Evolutionary conservation across 2,888 invertebrate species (phyloP).

Genomic region (Leucoma salicis): DNA sequence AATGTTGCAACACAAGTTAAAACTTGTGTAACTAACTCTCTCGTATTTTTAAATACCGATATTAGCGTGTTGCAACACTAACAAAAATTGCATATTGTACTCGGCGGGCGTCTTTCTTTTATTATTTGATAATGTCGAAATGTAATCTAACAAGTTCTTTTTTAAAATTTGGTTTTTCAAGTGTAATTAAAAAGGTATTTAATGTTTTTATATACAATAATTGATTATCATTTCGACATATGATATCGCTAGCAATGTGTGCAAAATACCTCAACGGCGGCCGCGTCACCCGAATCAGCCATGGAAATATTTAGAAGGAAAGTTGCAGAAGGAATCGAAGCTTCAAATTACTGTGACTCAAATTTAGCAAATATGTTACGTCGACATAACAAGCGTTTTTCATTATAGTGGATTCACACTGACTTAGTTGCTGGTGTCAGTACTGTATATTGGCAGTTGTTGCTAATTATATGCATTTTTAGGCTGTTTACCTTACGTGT

Average conservation of each 20-base stretch:
- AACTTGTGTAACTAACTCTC: too few species aligned
- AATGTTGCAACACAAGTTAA: too few species aligned
- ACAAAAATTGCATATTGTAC: conserved; percentile 54
- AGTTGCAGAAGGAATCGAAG: not conserved
- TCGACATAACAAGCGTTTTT: too few species aligned
- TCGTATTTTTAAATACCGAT: not conserved
- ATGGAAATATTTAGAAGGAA: conserved; percentile 46
- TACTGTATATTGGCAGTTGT: too few species aligned
- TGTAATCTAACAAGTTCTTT: conserved; percentile 41
- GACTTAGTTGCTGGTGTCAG: too few species aligned
- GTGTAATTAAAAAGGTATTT: conserved; percentile 1
- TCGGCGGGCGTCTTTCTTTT: conserved; percentile 66
- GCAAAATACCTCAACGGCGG: conserved; percentile 67
- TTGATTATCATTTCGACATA: conserved; percentile 58
- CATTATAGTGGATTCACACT: too few species aligned
- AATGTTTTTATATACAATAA: not conserved
- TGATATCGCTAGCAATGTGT: conserved; percentile 78
- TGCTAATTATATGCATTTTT: too few species aligned
- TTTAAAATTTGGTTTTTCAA: too few species aligned
- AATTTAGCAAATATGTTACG: too few species aligned
- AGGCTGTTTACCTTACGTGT: too few species aligned
- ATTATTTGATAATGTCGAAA: conserved; percentile 63
- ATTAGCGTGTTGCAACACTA: conserved; percentile 39
- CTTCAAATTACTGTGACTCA: not conserved
- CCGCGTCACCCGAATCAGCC: conserved; percentile 71